These are phyloP conservation scores for Cephalopachus bancanus DNA, from an alignment of 2,797 vertebrate genomes.

Conservation along the genomic window DNA sequence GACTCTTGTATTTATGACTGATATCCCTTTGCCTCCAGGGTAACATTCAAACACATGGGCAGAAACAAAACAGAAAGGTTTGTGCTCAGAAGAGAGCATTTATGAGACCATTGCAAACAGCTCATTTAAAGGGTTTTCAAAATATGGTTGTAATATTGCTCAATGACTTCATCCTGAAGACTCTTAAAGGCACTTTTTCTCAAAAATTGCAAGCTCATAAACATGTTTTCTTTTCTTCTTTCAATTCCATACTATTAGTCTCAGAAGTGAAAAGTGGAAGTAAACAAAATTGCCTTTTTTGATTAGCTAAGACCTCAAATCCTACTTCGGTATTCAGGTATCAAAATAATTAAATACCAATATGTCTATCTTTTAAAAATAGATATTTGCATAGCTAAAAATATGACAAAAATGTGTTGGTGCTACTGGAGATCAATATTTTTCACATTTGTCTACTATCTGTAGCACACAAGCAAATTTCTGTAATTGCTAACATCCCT, in stretches of 20 bases:
- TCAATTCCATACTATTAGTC: constrained; percentile 2
- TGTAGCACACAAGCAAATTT: neutral
- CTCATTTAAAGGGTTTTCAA: constrained; percentile 83
- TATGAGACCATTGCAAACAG: constrained; percentile 74
- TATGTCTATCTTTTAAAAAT: neutral
- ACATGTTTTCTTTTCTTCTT: constrained; percentile 58
- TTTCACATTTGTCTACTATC: neutral
- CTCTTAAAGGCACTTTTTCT: constrained; percentile 59
- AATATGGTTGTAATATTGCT: constrained; percentile 79
- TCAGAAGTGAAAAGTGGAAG: neutral
- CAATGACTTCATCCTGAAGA: constrained; percentile 71
- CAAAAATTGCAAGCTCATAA: constrained; percentile 69
- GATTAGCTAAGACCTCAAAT: neutral
- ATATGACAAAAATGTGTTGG: neutral
- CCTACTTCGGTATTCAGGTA: neutral
- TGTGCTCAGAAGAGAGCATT: constrained; percentile 70
- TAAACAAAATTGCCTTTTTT: neutral
- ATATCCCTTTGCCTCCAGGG: constrained; percentile 78
- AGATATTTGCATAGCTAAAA: neutral
- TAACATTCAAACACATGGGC: constrained; percentile 76
- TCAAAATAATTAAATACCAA: neutral
- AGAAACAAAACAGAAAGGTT: constrained; percentile 79
- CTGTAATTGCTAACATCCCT: constrained; percentile 28
- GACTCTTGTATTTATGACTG: constrained; percentile 72
- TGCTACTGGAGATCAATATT: neutral